These are phyloP conservation scores for Nyctalus aviator DNA, from an alignment of 2,797 vertebrate species.

Conservation along the genomic window DNA sequence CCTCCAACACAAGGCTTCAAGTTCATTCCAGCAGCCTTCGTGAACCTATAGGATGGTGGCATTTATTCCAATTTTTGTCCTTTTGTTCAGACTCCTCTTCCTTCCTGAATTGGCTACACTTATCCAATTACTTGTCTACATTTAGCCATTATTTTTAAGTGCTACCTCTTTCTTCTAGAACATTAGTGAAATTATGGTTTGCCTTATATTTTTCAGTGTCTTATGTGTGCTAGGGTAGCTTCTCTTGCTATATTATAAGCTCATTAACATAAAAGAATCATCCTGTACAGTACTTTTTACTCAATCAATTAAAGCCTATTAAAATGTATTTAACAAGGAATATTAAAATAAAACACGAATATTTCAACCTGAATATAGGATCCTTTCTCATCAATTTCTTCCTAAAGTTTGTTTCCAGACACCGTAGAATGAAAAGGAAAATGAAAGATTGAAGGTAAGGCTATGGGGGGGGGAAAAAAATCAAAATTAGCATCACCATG, in stretches of 20 bases:
- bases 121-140: not conserved
- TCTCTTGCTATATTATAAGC: not conserved
- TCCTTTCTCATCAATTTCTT: slow-evolving; percentile 90
- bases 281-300: not conserved
- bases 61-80: not conserved
- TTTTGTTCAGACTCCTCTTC: not conserved
- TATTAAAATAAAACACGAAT: slow-evolving; percentile 34
- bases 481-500: slow-evolving; percentile 13
- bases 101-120: not conserved
- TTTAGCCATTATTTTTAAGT: slow-evolving; percentile 26
- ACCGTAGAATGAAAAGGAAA: slow-evolving; percentile 92
- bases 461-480: slow-evolving; percentile 84
- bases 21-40: not conserved
- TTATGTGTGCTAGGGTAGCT: not conserved
- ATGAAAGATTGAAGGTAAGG: slow-evolving; percentile 92
- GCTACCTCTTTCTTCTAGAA: not conserved
- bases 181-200: not conserved
- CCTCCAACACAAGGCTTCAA: not conserved
- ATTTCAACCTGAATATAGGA: slow-evolving; percentile 92
- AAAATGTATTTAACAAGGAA: not conserved
- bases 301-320: not conserved
- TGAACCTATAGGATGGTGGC: not conserved
- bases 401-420: slow-evolving; percentile 90
- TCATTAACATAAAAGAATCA: not conserved
- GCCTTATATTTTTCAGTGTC: slow-evolving; percentile 41